Evolutionary conservation across 1,140 invertebrate species (phyloP), one percentile per base, ranked within the genome.

Genomic region (Lethocerus indicus): DNA sequence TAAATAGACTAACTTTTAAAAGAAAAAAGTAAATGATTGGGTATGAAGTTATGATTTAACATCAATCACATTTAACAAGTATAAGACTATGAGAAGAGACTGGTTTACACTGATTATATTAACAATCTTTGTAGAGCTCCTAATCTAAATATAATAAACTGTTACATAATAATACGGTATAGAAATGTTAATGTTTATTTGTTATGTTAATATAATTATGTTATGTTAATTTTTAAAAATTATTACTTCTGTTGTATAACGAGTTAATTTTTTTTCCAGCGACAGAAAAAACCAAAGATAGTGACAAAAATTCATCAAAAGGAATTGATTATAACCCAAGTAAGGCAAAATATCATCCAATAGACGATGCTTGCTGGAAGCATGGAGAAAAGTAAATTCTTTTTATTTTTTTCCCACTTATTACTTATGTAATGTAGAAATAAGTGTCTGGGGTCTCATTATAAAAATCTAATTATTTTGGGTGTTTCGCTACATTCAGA

Each of bases 341-440:
- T 6, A 75, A 76, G 56, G 57, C 67, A 2, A 80, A 80, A 21
- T 61, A 97, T 67, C 74, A 96, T 68, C 90, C 92, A 1, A 74
- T 96, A n/a, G 69, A 87, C 14, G 77, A 93, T 71, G 91, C 91
- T 0, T 80, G 71, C 56, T 97, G 92, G 92, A 74, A 76, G 58
- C 65, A 71, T 37, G 74, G 72, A 5, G 75, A 91, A 61, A 78
- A 74, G 80, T 84, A 68, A 64, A 65, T 60, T 43, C 35, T 56
- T 49, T 51, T 39, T 37, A 16, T 2, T 37, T 9, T 37, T 37
- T 37, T 37, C 4, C 23, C 23, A 20, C 14, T 13, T 9, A n/a
- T 32, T 32, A 32, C n/a, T 9, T 32, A 7, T 32, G 7, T n/a
- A 9, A 32, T n/a, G 7, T 32, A 7, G n/a, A 9, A n/a, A 32